Base-by-base conservation (phyloP, 2,888 invertebrate species). In the Camponotus fellah region DNA sequence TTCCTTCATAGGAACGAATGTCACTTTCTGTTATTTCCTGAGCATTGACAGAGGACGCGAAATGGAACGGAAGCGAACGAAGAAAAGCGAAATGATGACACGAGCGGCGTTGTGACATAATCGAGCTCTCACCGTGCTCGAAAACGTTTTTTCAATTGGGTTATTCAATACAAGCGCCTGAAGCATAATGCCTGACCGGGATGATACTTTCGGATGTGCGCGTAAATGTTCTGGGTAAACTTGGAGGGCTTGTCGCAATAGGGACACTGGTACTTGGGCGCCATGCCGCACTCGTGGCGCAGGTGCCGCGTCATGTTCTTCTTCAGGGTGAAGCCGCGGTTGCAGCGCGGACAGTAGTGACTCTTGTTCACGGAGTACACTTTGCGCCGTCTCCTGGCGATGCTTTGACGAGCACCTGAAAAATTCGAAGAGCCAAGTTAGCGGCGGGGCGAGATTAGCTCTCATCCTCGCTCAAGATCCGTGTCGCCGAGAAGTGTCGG, bases 201-300 rank as follows among this genome's bases (percentile, higher is more conserved):
- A 79, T 93, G 93, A 74, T 91, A 86, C 46, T 90, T 91, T 82
- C 92, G 87, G 77, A 93, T 89, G 81, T 94, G 93, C 14, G 92
- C 91, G 79, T 93, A 93, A 86, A 93, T 87, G 80, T 93, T 92
- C 85, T 92, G 92, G 14, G 91, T 90, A 58, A 92, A 92, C 76
- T 93, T 92, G 66, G 92, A 92, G 5, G 90, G 87, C 82, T 93
- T 92, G 40, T 91, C 90, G 87, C 95, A 95, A 81, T 93, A 92
- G 0, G 93, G 93, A 83, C 95, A 95, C 85, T 93, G 91, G 83
- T 94, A 95, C 87, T 93, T 92, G 17, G 95, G 93, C 37, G 92
- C 93, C 91, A 94, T 86, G 40, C 92, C 92, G 82, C 93, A 93
- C 43, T 92, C 91, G 89, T 93, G 92, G 40, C 91, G 89, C 62